Evolutionary conservation across 2,113 vertebrate genomes (phyloP), one percentile per base, ranked within the genome.

Genomic region (Oryzias curvinotus): DNA sequence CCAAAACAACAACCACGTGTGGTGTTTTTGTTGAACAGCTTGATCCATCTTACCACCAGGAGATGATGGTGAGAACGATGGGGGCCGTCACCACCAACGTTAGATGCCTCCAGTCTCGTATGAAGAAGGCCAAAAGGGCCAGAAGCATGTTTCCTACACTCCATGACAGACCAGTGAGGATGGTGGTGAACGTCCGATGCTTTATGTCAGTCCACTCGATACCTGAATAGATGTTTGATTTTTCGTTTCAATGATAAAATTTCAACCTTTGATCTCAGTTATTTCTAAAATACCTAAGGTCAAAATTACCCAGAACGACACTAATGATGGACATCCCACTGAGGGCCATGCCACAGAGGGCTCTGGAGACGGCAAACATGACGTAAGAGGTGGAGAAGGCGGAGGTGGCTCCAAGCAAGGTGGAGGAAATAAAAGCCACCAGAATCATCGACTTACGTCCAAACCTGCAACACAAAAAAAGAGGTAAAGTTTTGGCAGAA

Each of bases 91-190:
- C 92, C 0, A 86, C 84, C 42, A 95, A 85, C n/a, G 85, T 65
- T 15, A 96, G 89, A 81, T 94, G 92, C 49, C 91, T 90, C 95
- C 95, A 95, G 65, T 93, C 92, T 52, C 92, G 73, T 26, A 96
- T 90, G 71, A 90, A 14, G 74, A 91, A 96, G 0, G 93, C 92
- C 3, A 91, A 45, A 46, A 94, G 62, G 4, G 93, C 92, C 79
- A 96, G 85, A 45, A 94, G 53, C 91, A 94, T 92, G 85, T 91
- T 91, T 3, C 94, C 94, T 0, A 70, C 4, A 0, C 92, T 92
- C 94, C 94, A 96, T 25, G 91, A 92, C 72, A 88, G 71, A 79
- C 92, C 90, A 10, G 61, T 82, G 21, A 95, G 71, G 53, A 92
- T 90, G 0, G 93, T 92, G 0, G 85, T 83, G 68, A 94, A 86